These are phyloP conservation scores for Brachionus rubens DNA, from an alignment of 1,140 invertebrate genomes.

Conservation along the genomic window DNA sequence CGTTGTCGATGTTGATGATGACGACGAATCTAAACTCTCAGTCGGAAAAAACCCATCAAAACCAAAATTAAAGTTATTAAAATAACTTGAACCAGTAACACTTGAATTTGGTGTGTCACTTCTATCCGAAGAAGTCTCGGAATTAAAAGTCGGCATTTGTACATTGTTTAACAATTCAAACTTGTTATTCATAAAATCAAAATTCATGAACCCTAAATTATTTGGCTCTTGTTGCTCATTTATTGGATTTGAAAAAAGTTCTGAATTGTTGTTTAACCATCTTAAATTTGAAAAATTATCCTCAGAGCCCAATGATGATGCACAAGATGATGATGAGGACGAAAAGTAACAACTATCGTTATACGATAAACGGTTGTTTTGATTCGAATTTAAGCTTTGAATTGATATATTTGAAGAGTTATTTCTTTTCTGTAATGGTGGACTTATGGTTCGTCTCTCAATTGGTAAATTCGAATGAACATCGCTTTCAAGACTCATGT, in stretches of 20 bases:
- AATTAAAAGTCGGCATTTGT: too few relatives aligned
- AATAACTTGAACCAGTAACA: not conserved
- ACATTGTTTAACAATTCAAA: too few relatives aligned
- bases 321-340: slow-evolving; percentile 41
- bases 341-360: slow-evolving; percentile 10
- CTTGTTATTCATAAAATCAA: slow-evolving; percentile 16
- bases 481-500: not conserved
- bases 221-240: not conserved
- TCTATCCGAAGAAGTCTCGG: slow-evolving; percentile 12
- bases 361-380: not conserved
- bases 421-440: not conserved
- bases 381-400: not conserved
- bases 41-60: not conserved
- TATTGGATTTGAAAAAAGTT: not conserved
- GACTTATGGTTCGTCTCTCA: slow-evolving; percentile 13
- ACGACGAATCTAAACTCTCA: slow-evolving; percentile 8
- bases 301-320: slow-evolving; percentile 43
- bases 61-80: not conserved
- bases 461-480: not conserved
- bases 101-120: slow-evolving; percentile 32
- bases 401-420: slow-evolving; percentile 4
- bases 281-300: not conserved
- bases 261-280: not conserved
- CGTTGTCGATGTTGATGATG: not conserved
- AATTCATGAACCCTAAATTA: not conserved